A percentile compares a stretch with the other conserved stretches of the same genome.
Evolutionary conservation across 2,888 invertebrate species (phyloP).

Genomic region (Panzeria rudis): DNA sequence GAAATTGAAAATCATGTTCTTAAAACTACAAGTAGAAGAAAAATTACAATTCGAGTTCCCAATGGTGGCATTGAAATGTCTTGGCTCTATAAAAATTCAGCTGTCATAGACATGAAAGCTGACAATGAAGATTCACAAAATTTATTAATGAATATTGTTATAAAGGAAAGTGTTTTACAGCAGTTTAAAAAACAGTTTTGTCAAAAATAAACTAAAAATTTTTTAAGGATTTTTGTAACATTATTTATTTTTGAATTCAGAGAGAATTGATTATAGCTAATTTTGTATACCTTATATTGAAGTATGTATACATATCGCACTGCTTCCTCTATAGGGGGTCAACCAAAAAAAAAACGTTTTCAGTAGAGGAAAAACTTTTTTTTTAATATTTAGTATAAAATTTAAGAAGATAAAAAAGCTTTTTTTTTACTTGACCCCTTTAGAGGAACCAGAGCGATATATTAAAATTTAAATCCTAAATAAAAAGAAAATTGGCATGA

Average conservation of each 20-base stretch:
- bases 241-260: constrained; percentile 20
- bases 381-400: no score
- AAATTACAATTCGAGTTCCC: constrained; percentile 85
- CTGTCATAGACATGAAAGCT: constrained; percentile 84
- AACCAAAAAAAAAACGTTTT: no score
- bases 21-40: constrained; percentile 84
- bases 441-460: neutral
- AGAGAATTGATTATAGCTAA: constrained; percentile 17
- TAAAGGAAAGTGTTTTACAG: constrained; percentile 85
- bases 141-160: constrained; percentile 86
- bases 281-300: constrained; percentile 8
- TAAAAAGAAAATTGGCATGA: neutral
- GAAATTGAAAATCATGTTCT: constrained; percentile 84
- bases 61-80: constrained; percentile 86
- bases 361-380: no score
- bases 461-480: constrained; percentile 24
- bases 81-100: constrained; percentile 88
- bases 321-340: no score
- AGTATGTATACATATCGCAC: no score
- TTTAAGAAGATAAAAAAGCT: no score
- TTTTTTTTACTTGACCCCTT: no score
- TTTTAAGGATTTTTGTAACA: constrained; percentile 10
- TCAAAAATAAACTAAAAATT: constrained; percentile 49
- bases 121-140: constrained; percentile 85
- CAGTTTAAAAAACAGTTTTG: constrained; percentile 85